Evolutionary conservation across 2,797 vertebrate species (phyloP), one percentile per base, ranked within the genome.

Genomic region (Macrochelys suwanniensis): DNA sequence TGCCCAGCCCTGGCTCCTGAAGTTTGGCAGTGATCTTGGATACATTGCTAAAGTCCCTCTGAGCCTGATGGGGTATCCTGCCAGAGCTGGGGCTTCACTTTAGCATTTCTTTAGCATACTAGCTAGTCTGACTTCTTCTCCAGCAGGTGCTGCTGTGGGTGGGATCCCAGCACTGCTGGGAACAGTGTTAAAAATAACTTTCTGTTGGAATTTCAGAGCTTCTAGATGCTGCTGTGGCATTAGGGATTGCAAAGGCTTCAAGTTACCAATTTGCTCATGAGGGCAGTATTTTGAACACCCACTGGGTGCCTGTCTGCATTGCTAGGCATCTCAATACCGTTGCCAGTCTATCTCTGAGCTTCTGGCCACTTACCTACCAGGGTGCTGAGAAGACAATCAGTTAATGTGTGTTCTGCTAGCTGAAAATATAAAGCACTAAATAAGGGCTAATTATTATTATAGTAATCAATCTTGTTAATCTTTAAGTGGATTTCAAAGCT

Each of bases 401-500:
- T 59, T 33, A 61, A 65, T 42, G 42, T 28, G 45, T 80, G 26
- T 45, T 31, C 79, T 71, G 61, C 2, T 0, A 42, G 90, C 94
- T 89, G 89, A 92, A 31, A n/a, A 16, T n/a, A 31, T 13, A 84
- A 96, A 94, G 89, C 88, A 68, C 89, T 93, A 94, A 95, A 93
- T 90, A 57, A 33, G 37, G 54, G 10, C 92, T 96, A 95, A 97
- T 97, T 95, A 88, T 94, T 87, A 71, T 95, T 94, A 95, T 94
- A 89, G 84, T 92, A 37, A 10, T 94, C 68, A 89, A 96, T 95
- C 93, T 90, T 82, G 84, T 93, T 95, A 95, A 97, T 95, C 94
- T 95, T 3, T 1, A 1, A 49, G 88, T 82, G 92, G 94, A 93
- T 93, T 96, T 94, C 89, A 88, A 92, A 93, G 82, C 85, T 90